phyloP scores from a whole-genome alignment of 1,140 invertebrate genomes.

The Lysiphlebus fabarum region DNA sequence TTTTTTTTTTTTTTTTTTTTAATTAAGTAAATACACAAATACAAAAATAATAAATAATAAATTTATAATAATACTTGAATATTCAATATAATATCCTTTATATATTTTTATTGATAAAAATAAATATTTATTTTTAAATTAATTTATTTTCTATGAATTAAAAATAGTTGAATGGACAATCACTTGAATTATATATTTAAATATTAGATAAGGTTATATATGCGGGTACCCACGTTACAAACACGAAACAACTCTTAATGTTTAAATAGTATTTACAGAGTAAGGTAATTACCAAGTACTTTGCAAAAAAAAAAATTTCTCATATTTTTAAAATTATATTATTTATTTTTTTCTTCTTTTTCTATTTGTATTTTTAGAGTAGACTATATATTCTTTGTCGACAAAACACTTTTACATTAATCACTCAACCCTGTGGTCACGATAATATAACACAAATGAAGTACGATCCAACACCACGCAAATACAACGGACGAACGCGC shows the following conservation, averaged over 20 bases:
- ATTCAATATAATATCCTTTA: no score
- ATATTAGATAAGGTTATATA: conserved; percentile 4
- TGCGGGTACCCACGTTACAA: conserved; percentile 1
- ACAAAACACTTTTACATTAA: conserved; percentile 37
- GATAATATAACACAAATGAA: conserved; percentile 17
- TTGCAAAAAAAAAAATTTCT: conserved; percentile 1
- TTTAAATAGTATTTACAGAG: conserved; percentile 36
- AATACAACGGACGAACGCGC: conserved; percentile 19
- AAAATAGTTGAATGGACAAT: no score
- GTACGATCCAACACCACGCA: conserved; percentile 28
- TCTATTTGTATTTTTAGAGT: background rate
- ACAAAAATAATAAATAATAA: no score
- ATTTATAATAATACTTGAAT: no score
- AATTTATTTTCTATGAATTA: no score
- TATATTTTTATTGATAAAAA: no score
- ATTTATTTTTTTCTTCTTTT: background rate
- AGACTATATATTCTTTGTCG: background rate
- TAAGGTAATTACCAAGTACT: conserved; percentile 33
- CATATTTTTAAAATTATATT: background rate
- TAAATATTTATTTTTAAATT: no score
- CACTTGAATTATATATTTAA: background rate
- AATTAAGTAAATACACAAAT: no score
- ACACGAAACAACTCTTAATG: conserved; percentile 22
- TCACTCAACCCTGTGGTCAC: conserved; percentile 29
- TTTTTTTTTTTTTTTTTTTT: no score